Conservation (phyloP, 2,113 vertebrate species). For the Glaucomys volans region DNA sequence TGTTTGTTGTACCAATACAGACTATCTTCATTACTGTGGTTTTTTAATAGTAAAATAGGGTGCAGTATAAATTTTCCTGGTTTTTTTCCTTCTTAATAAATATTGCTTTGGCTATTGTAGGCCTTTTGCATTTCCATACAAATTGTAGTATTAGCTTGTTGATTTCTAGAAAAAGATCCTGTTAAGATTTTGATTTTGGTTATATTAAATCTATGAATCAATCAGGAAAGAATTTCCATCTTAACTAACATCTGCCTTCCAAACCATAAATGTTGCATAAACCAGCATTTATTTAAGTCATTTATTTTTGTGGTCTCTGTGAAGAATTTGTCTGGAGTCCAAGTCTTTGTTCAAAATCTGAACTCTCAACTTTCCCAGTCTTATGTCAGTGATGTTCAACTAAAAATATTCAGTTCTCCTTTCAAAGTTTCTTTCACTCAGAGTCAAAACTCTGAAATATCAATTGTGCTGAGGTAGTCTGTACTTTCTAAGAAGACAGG, state of each 20-base stretch:
- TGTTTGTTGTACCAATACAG: background rate
- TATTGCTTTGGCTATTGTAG: background rate
- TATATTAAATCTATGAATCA: background rate
- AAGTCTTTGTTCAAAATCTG: background rate
- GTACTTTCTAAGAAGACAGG: background rate
- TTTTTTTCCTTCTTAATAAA: background rate
- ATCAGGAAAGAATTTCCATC: background rate
- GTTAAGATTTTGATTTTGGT: conserved; percentile 20
- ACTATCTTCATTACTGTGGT: background rate
- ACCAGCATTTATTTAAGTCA: background rate
- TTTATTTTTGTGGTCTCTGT: background rate
- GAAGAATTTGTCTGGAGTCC: background rate
- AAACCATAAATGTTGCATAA: background rate
- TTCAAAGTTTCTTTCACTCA: conserved; percentile 19
- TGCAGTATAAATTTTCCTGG: background rate
- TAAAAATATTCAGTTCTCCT: background rate
- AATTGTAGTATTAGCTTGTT: background rate
- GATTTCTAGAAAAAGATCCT: conserved; percentile 12
- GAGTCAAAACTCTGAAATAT: background rate
- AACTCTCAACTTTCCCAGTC: background rate
- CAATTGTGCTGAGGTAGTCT: background rate
- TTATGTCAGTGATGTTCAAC: background rate
- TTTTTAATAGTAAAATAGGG: background rate
- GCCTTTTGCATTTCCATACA: background rate
- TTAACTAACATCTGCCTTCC: background rate